phyloP scores from a whole-genome alignment of 2,797 vertebrate species.

The Pantherophis alleghaniensis region DNA sequence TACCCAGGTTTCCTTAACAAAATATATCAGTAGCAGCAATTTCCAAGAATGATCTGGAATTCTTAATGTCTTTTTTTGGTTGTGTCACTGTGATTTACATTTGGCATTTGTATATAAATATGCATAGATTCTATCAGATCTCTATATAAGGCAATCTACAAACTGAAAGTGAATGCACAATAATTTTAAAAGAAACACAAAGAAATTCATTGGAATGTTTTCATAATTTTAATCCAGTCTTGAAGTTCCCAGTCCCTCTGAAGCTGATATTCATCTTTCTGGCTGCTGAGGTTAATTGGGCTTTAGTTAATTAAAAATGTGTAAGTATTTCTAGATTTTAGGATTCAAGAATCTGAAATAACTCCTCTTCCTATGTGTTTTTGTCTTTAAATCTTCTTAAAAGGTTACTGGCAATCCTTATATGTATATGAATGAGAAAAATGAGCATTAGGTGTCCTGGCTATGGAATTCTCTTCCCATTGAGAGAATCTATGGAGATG shows the following conservation, averaged over 20 bases:
- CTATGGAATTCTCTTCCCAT: background rate
- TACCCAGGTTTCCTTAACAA: conserved; percentile 15
- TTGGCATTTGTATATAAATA: conserved; percentile 40
- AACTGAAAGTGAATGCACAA: conserved; percentile 37
- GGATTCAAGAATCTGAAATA: background rate
- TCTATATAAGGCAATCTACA: conserved; percentile 39
- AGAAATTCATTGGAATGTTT: background rate
- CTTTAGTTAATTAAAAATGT: background rate
- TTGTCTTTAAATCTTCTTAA: background rate
- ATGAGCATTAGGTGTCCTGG: background rate
- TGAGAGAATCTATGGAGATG: background rate
- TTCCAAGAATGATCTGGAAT: conserved; percentile 26
- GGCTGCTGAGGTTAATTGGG: background rate
- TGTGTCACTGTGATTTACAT: conserved; percentile 36
- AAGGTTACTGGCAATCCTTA: background rate
- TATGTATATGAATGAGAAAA: background rate
- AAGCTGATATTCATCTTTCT: background rate
- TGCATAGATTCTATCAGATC: conserved; percentile 15
- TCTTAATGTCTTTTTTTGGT: conserved; percentile 35
- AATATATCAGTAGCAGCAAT: conserved; percentile 24
- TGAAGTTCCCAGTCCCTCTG: background rate
- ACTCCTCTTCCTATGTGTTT: background rate
- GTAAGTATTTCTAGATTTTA: background rate
- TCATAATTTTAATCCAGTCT: background rate
- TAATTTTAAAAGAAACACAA: conserved; percentile 40